phyloP scores from a whole-genome alignment of 1,140 invertebrate species.

The Pseudomyrmex flavicornis region DNA sequence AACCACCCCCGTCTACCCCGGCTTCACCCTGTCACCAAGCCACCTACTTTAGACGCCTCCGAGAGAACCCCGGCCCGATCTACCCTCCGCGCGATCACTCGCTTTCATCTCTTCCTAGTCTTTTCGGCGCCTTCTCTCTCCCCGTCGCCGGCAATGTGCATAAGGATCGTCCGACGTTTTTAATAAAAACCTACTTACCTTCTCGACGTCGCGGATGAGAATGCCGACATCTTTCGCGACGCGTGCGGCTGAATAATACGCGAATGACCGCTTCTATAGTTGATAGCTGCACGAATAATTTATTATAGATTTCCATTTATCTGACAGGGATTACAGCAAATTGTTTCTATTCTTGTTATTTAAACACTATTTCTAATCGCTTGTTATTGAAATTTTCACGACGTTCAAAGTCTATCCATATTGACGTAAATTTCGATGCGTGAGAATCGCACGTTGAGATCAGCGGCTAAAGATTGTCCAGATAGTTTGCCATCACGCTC shows the following conservation, averaged over 20 bases:
- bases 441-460: not conserved
- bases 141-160: constrained; percentile 21
- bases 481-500: constrained; percentile 7
- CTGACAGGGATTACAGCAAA: no score
- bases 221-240: constrained; percentile 38
- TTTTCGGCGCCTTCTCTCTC: constrained; percentile 2
- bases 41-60: constrained; percentile 78
- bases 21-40: constrained; percentile 76
- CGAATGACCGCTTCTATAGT: not conserved
- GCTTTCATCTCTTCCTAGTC: constrained; percentile 57
- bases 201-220: constrained; percentile 60
- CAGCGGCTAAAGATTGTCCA: not conserved
- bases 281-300: not conserved
- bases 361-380: no score
- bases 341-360: no score
- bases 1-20: constrained; percentile 64
- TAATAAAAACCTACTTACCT: constrained; percentile 79
- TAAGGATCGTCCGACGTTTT: constrained; percentile 58
- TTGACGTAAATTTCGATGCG: not conserved
- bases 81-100: constrained; percentile 64
- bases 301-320: no score
- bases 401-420: not conserved
- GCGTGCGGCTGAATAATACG: constrained; percentile 41
- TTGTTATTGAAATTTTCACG: no score
- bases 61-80: constrained; percentile 50